Evolutionary conservation across 2,888 invertebrate genomes (phyloP), one percentile per base, ranked within the genome.

Genomic region (Cerastoderma edule): DNA sequence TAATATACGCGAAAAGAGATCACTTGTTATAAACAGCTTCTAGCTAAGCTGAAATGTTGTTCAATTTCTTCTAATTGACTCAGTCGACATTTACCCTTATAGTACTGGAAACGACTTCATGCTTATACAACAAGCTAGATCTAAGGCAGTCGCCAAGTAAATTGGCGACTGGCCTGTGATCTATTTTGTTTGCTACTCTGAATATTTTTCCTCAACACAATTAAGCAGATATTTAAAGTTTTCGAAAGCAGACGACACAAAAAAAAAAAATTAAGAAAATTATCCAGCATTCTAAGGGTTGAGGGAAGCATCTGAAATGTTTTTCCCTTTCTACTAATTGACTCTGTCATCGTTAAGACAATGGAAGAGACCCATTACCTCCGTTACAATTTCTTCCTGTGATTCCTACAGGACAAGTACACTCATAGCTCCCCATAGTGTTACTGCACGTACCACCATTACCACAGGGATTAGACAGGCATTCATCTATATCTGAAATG

Each of bases 371-470:
- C 1, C 8, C 54, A 67, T 22, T 56, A 78, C 78, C 54, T n/a
- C 5, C 33, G 22, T 39, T 46, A 56, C 78, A 78, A 24, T 39
- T 63, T 22, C 30, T 28, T 2, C 78, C 78, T 10, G 39, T 46
- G 64, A 60, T 73, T 35, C 68, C 72, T n/a, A 56, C 44, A 0
- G 57, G 30, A 73, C 79, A 80, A 6, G 33, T 44, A 53, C 79
- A 80, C 19, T 56, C 66, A 46, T 66, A 80, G 22, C 67, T 63
- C 24, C 71, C 71, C 5, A 28, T 28, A 35, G 50, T 35, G 27
- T 71, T 71, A 53, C 24, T 33, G 35, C 71, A 71, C 5, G 54
- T 53, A 33, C 64, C 53, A 1, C 53, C 53, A 54, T 65, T 53
- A 27, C 35, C n/a, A 44, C 71, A 71, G 5, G 53, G 64, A 27